Evolutionary conservation across 2,888 invertebrate species (phyloP).

Genomic region (Zaprionus obscuricornis): DNA sequence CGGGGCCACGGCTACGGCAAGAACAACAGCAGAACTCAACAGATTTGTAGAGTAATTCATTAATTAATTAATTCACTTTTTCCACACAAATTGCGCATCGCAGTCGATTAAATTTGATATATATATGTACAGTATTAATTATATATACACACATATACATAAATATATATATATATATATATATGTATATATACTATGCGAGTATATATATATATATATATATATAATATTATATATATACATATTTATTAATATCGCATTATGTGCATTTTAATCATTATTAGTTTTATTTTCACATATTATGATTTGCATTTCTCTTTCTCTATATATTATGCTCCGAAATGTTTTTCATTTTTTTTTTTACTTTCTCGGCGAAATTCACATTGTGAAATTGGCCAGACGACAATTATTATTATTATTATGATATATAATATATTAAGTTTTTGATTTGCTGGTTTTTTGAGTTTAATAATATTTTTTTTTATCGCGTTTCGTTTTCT

Average conservation of each 20-base stretch:
- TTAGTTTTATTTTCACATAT: conserved; percentile 29
- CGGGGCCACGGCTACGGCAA: too few species aligned
- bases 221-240: conserved; percentile 38
- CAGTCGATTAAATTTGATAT: conserved; percentile 44
- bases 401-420: too few species aligned
- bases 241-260: background rate
- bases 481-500: conserved; percentile 5
- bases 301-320: conserved; percentile 24
- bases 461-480: conserved; percentile 10
- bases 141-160: conserved; percentile 17
- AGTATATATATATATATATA: conserved; percentile 16
- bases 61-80: conserved; percentile 69
- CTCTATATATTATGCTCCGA: conserved; percentile 38
- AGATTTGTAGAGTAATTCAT: conserved; percentile 35
- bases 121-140: conserved; percentile 22
- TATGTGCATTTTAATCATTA: background rate
- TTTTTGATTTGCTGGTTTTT: conserved; percentile 50
- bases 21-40: conserved; percentile 71
- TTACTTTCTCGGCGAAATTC: conserved; percentile 64
- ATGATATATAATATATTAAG: conserved; percentile 8
- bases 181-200: conserved; percentile 13
- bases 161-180: conserved; percentile 2
- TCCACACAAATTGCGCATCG: conserved; percentile 82
- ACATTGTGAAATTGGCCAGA: conserved; percentile 73
- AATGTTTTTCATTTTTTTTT: conserved; percentile 26